phyloP scores from a whole-genome alignment of 2,797 vertebrate species.

The Babyrousa celebensis region DNA sequence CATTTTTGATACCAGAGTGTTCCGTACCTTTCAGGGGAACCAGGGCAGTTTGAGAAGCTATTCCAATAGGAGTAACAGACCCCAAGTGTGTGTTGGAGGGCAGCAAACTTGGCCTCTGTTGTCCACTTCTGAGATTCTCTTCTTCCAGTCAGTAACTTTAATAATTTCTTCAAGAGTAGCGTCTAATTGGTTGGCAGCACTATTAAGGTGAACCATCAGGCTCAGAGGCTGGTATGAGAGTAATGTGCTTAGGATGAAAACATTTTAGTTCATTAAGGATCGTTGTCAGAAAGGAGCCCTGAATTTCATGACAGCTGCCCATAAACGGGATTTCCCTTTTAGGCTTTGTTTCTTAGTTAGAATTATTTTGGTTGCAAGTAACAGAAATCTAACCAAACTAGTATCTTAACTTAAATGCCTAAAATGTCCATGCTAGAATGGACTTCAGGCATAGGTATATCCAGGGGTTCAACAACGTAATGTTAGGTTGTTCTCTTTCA shows the following conservation, averaged over 20 bases:
- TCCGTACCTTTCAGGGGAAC: not conserved
- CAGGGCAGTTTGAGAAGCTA: not conserved
- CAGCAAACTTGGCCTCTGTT: not conserved
- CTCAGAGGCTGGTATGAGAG: not conserved
- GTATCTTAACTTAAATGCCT: not conserved
- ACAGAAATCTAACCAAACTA: constrained; percentile 6
- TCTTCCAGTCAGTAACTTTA: not conserved
- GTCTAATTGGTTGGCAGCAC: not conserved
- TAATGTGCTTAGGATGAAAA: constrained; percentile 27
- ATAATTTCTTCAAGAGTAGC: not conserved
- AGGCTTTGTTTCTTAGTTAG: constrained; percentile 24
- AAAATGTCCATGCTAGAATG: not conserved
- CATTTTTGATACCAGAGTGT: not conserved
- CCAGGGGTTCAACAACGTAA: not conserved
- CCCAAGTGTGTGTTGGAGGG: not conserved
- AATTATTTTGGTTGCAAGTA: not conserved
- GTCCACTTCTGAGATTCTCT: not conserved
- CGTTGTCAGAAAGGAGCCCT: not conserved
- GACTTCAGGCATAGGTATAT: not conserved
- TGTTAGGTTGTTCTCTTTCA: not conserved
- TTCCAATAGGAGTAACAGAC: not conserved
- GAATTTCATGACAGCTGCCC: not conserved
- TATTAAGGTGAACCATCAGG: not conserved
- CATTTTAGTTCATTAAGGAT: not conserved
- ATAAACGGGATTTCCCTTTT: not conserved